Evolutionary conservation across 2,797 vertebrate genomes (phyloP).

Genomic region (Gymnoscopelus braueri): DNA sequence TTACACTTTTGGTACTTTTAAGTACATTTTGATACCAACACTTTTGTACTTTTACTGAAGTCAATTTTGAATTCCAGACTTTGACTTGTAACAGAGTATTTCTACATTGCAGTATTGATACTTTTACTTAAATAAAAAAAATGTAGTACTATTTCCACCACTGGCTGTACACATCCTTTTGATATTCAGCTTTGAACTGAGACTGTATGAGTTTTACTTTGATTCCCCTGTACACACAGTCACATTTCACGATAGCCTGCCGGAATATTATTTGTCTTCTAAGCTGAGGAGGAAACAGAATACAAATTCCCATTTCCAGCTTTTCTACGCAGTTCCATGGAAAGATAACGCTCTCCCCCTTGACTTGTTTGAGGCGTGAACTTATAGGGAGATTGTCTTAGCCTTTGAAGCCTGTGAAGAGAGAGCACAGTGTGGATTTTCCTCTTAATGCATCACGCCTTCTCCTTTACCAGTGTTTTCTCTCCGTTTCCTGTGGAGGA

Average conservation of each 20-base stretch:
- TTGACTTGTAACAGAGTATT: no score
- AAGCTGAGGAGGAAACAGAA: constrained; percentile 28
- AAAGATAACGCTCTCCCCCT: constrained; percentile 7
- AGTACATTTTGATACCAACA: no score
- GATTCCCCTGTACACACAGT: constrained; percentile 33
- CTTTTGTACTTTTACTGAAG: no score
- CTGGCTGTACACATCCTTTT: background rate
- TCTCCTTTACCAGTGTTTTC: constrained; percentile 44
- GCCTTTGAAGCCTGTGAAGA: constrained; percentile 50
- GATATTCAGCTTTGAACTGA: constrained; percentile 42
- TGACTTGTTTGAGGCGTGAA: constrained; percentile 40
- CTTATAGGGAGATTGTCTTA: constrained; percentile 38
- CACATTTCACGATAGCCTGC: constrained; percentile 48
- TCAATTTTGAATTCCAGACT: no score
- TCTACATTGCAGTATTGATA: no score
- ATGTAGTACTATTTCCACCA: no score
- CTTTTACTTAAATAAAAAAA: no score
- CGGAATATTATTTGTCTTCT: constrained; percentile 46
- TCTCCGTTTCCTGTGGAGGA: constrained; percentile 33
- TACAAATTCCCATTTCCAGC: constrained; percentile 28
- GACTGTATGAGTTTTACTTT: constrained; percentile 38
- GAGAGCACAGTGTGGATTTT: constrained; percentile 28
- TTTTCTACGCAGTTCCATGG: constrained; percentile 25
- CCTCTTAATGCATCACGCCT: constrained; percentile 37
- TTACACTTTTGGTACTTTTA: no score